A percentile compares a stretch with the other conserved stretches of the same genome.
These are phyloP conservation scores for Paramuricea clavata DNA, from an alignment of 92 coral and sea anemone genomes.

Conservation along the genomic window DNA sequence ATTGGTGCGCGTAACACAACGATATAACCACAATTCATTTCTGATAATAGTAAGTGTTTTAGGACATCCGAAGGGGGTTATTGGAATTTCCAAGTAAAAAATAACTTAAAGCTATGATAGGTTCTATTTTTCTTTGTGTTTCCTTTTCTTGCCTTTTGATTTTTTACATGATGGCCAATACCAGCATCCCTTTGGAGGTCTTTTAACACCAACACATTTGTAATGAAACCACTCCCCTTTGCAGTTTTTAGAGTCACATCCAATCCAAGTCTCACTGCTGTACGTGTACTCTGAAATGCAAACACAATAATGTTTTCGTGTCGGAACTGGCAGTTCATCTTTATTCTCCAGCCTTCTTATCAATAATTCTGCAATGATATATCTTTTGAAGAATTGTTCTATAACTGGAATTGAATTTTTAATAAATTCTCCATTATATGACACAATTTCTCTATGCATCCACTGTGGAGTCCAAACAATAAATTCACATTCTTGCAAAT, in stretches of 20 bases:
- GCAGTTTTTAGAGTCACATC: conserved; percentile 64
- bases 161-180: conserved; percentile 57
- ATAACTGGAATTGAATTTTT: neutral
- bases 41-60: too few relatives aligned
- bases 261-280: conserved; percentile 66
- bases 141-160: neutral
- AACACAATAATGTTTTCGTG: conserved; percentile 31
- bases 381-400: conserved; percentile 20
- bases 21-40: too few relatives aligned
- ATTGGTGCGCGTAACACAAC: too few relatives aligned
- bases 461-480: conserved; percentile 47
- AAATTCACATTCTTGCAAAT: conserved; percentile 4
- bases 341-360: conserved; percentile 38
- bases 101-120: too few relatives aligned
- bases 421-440: conserved; percentile 22
- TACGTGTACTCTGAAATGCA: conserved; percentile 68
- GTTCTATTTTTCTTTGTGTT: neutral
- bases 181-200: conserved; percentile 70
- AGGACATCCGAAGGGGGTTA: too few relatives aligned
- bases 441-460: conserved; percentile 28
- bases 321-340: conserved; percentile 11
- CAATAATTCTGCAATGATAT: conserved; percentile 57
- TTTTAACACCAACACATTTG: conserved; percentile 62
- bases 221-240: conserved; percentile 71
- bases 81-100: too few relatives aligned